Evolutionary conservation across 2,888 invertebrate species (phyloP).

Genomic region (Allygus modestus): DNA sequence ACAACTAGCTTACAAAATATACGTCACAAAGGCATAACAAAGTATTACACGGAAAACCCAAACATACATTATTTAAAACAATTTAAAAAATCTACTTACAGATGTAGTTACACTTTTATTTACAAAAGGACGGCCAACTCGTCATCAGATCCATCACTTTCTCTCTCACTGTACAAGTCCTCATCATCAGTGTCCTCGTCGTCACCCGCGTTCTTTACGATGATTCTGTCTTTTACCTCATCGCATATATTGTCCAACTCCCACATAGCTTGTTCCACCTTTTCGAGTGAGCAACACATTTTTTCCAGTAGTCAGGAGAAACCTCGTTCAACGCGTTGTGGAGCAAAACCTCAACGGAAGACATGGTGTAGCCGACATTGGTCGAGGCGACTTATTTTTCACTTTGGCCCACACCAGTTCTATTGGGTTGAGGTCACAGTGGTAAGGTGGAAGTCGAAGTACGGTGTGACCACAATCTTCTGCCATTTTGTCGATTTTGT

Average conservation of each 20-base stretch:
- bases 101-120: too few relatives aligned
- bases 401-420: slow-evolving; percentile 33
- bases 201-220: too few relatives aligned
- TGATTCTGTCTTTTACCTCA: too few relatives aligned
- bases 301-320: neutral
- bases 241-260: neutral
- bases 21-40: too few relatives aligned
- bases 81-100: too few relatives aligned
- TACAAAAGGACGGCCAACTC: too few relatives aligned
- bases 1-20: too few relatives aligned
- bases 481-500: neutral
- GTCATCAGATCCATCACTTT: too few relatives aligned
- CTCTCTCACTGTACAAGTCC: too few relatives aligned
- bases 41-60: too few relatives aligned
- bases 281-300: neutral
- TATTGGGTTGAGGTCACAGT: slow-evolving; percentile 25
- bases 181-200: too few relatives aligned
- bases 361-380: neutral
- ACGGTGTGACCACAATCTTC: slow-evolving; percentile 7
- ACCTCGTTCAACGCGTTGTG: slow-evolving; percentile 23
- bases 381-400: neutral
- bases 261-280: neutral
- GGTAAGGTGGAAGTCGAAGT: slow-evolving; percentile 18
- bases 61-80: too few relatives aligned
- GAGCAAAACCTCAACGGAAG: neutral